Base-by-base conservation (phyloP, 2,113 vertebrate genomes). In the Paradisaea rubra region DNA sequence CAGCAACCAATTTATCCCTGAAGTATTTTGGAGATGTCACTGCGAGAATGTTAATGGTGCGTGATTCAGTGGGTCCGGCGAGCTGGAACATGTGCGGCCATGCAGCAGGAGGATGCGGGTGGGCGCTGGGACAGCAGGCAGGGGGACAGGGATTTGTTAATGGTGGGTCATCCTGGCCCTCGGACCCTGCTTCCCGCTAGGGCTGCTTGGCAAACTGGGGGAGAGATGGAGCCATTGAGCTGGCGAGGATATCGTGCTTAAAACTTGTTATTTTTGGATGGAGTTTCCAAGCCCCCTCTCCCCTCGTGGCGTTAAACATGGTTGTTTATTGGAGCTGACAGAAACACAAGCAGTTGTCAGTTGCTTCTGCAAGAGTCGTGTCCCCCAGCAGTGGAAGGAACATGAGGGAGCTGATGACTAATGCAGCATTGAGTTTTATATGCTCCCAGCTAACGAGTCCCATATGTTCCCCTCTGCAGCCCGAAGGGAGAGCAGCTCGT, bases 321-420 rank as follows among this genome's bases (percentile, higher is more conserved):
- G 76, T 31, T 96, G 94, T 95, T 96, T 88, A 89, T 91, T 84
- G 94, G 84, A 91, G 69, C 83, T 94, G 95, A 92, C 95, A 95
- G 86, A 79, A 86, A 91, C 93, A 93, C 95, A 70, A 86, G 94
- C 94, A 81, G 88, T 73, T 72, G 88, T 81, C 24, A 47, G 90
- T 70, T 4, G n/a, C 94, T 92, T 83, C 95, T 85, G 83, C 70
- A 42, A 68, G 95, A 87, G 89, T 11, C 14, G 59, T 64, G 89
- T 96, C 86, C 96, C 70, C 81, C 91, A 76, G 91, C 35, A 13
- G 44, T 39, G 79, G 81, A 82, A 84, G 74, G 94, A 91, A 53
- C 89, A 30, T 10, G 77, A 89, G 23, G 24, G 81, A 94, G 92
- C 88, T 60, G 45, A 39, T 92, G 94, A 89, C 83, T 89, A 94